Evolutionary conservation across 2,797 vertebrate genomes (phyloP).

Genomic region (Emydoidea blandingii): DNA sequence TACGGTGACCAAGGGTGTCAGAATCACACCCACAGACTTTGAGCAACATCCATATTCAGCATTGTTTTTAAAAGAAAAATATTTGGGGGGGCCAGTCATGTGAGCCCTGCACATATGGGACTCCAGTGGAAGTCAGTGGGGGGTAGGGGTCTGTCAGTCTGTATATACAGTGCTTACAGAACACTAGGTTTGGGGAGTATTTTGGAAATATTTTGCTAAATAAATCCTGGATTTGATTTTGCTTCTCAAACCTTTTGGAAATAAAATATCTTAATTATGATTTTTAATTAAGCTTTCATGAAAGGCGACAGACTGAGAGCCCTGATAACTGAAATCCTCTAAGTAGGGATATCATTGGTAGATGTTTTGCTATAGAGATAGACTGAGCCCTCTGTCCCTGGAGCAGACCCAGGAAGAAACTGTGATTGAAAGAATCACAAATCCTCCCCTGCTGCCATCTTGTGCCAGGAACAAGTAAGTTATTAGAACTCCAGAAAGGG

Average conservation of each 20-base stretch:
- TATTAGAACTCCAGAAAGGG: not conserved
- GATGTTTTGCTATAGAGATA: not conserved
- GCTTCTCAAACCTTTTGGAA: not conserved
- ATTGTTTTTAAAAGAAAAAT: slow-evolving; percentile 37
- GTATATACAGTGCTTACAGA: not conserved
- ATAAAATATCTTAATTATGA: not conserved
- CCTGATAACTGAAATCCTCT: not conserved
- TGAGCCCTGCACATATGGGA: not conserved
- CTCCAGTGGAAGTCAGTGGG: not conserved
- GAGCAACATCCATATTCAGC: not conserved
- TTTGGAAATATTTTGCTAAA: not conserved
- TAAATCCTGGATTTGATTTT: not conserved
- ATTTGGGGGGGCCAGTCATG: slow-evolving; percentile 4
- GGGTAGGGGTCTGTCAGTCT: not conserved
- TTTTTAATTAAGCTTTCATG: not conserved
- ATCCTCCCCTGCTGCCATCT: slow-evolving; percentile 67
- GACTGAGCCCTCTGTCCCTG: not conserved
- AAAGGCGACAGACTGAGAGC: not conserved
- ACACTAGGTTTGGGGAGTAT: not conserved
- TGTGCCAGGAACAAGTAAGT: slow-evolving; percentile 61
- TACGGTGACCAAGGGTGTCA: not conserved
- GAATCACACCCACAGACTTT: not conserved
- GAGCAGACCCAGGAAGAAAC: not conserved
- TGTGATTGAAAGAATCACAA: not conserved
- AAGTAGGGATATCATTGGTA: not conserved